Evolutionary conservation across 2,888 invertebrate species (phyloP), one percentile per base, ranked within the genome.

Genomic region (Euclidia mi): DNA sequence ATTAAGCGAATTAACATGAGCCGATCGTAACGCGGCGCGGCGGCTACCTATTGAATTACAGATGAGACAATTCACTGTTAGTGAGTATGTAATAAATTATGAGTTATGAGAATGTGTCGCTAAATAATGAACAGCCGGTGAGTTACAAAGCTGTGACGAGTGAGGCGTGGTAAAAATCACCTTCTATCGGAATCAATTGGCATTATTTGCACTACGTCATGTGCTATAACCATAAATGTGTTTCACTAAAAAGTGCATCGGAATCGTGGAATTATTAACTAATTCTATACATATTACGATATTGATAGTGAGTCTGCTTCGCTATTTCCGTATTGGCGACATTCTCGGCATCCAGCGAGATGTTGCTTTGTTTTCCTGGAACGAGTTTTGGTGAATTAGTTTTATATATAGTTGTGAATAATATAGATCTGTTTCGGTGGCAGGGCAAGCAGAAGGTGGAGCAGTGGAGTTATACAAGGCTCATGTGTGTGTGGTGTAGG

Each of bases 41-140:
- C 41, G 48, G 48, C 52, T 50, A 34, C 34, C 10, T 53, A 34
- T 51, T 65, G 71, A 64, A 68, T 68, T 61, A 68, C 58, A 65
- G 56, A 76, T 65, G 65, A 70, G 71, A 56, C 49, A 41, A 31
- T 59, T 62, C 42, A 43, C 45, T 42, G 56, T 64, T 59, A 61
- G 52, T 62, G 55, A 60, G 68, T 69, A 34, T 29, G 68, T 58
- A 61, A 62, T 74, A 50, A 70, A 71, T 68, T 4, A 68, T 53
- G 62, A 71, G 61, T 56, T 76, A 78, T 76, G 69, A 60, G 70
- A 71, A 69, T 68, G 65, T 78, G 58, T 71, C 65, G 57, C 71
- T 65, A 64, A 63, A 72, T 74, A 66, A 71, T 65, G 50, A 71
- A 41, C 64, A 61, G 49, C 56, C 60, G 63, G 51, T 58, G 56